phyloP scores from a whole-genome alignment of 2,888 invertebrate species.

The Hylaea fasciaria region DNA sequence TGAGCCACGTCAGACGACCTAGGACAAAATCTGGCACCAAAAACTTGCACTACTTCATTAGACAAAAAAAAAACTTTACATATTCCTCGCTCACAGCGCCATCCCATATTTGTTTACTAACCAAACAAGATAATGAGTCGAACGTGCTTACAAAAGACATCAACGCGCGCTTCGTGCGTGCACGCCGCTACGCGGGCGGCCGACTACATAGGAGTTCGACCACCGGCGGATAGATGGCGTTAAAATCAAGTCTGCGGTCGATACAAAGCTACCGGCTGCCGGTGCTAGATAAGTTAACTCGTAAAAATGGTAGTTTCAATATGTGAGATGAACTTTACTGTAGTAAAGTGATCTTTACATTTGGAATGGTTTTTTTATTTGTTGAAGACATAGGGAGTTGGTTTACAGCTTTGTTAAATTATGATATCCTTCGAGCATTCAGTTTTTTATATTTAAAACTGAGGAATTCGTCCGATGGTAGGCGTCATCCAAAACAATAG shows the following conservation, averaged over 20 bases:
- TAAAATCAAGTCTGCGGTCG: constrained; percentile 41
- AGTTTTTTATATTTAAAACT: no score
- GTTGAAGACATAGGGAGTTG: background rate
- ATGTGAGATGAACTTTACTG: constrained; percentile 1
- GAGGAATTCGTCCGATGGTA: no score
- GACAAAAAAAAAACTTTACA: no score
- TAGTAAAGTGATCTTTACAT: constrained; percentile 3
- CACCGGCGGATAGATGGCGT: constrained; percentile 71
- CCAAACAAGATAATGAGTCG: constrained; percentile 1
- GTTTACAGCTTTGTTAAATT: no score
- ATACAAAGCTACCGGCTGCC: constrained; percentile 13
- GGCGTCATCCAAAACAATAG: no score
- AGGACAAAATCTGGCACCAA: no score
- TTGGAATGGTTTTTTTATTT: background rate
- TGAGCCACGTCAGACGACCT: no score
- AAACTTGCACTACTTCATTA: no score
- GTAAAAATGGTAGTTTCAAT: constrained; percentile 37
- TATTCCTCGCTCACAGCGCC: constrained; percentile 6
- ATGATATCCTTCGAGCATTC: no score
- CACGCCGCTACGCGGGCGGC: constrained; percentile 55
- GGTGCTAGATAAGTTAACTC: constrained; percentile 21
- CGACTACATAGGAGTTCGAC: constrained; percentile 53
- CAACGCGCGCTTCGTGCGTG: constrained; percentile 38
- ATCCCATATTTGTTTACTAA: background rate
- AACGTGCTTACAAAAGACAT: constrained; percentile 33